These are phyloP conservation scores for Megaustenia siamemsis DNA, from an alignment of 2,888 invertebrate species.

Conservation along the genomic window DNA sequence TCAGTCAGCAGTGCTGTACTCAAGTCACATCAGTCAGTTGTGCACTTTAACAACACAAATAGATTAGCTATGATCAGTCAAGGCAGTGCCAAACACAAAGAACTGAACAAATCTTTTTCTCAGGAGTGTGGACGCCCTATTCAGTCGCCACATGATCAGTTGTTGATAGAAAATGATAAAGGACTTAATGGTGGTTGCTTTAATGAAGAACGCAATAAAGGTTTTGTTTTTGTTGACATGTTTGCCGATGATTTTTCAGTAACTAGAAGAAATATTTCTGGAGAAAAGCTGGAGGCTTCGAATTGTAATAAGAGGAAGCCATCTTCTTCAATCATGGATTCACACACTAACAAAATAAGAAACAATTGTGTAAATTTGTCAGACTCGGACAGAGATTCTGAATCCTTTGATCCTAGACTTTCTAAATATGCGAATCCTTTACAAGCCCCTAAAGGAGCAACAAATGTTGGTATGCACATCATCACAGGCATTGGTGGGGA, in stretches of 20 bases:
- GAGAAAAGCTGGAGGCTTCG: neutral
- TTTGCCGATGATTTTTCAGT: neutral
- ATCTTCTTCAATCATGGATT: neutral
- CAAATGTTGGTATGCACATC: neutral
- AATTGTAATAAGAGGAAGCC: conserved; percentile 30
- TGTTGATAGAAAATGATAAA: neutral
- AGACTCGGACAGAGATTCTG: conserved; percentile 13
- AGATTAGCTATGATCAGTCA: neutral
- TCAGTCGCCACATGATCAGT: neutral
- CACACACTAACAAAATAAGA: neutral
- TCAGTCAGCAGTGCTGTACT: conserved; percentile 23
- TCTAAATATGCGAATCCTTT: conserved; percentile 1
- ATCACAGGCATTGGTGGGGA: neutral
- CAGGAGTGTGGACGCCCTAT: neutral
- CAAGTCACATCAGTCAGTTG: neutral
- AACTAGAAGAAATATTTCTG: conserved; percentile 9
- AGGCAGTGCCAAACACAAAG: neutral
- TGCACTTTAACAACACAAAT: neutral
- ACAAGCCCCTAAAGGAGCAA: neutral
- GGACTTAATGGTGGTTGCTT: too few relatives aligned
- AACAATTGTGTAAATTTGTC: neutral
- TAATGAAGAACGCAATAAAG: neutral
- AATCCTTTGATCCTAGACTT: neutral
- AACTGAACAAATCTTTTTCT: neutral
- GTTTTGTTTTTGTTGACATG: conserved; percentile 12